Conservation (phyloP, 53 echinoderm and acorn worm species). For the Astropecten irregularis region DNA sequence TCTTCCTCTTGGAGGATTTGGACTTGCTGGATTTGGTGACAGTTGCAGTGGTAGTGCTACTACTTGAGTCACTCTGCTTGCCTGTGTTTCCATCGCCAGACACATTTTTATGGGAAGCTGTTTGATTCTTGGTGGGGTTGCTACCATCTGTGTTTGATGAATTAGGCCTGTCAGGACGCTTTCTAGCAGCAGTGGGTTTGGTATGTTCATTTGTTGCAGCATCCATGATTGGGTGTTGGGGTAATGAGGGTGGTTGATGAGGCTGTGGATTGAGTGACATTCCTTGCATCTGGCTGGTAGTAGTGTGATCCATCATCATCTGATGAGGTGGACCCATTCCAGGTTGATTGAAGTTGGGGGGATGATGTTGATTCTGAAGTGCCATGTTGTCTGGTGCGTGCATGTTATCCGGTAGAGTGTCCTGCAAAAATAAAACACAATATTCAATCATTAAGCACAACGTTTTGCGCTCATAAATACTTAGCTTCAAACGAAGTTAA, state of each 20-base stretch:
- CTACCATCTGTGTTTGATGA: constrained; percentile 8
- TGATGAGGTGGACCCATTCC: constrained; percentile 49
- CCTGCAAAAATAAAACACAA: constrained; percentile 47
- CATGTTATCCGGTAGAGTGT: constrained; percentile 65
- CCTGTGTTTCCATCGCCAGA: constrained; percentile 10
- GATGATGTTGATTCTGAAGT: constrained; percentile 16
- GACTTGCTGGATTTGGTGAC: constrained; percentile 53
- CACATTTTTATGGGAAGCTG: constrained; percentile 39
- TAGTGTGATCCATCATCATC: constrained; percentile 44
- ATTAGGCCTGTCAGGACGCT: constrained; percentile 38
- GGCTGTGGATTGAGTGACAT: constrained; percentile 41
- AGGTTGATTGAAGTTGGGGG: constrained; percentile 36
- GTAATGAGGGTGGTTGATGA: constrained; percentile 6
- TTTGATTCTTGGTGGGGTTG: constrained; percentile 30
- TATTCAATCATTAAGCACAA: neutral
- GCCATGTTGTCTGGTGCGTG: constrained; percentile 7
- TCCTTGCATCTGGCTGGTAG: constrained; percentile 44
- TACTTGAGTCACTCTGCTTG: constrained; percentile 24
- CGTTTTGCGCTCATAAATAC: no score
- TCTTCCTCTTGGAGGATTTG: constrained; percentile 74
- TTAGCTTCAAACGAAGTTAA: no score
- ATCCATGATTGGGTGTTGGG: constrained; percentile 20
- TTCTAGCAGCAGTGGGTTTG: constrained; percentile 34
- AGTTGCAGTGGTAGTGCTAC: constrained; percentile 13
- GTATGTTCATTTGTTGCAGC: constrained; percentile 5